Evolutionary conservation across 2,888 invertebrate genomes (phyloP).

Genomic region (Eupithecia exiguata): DNA sequence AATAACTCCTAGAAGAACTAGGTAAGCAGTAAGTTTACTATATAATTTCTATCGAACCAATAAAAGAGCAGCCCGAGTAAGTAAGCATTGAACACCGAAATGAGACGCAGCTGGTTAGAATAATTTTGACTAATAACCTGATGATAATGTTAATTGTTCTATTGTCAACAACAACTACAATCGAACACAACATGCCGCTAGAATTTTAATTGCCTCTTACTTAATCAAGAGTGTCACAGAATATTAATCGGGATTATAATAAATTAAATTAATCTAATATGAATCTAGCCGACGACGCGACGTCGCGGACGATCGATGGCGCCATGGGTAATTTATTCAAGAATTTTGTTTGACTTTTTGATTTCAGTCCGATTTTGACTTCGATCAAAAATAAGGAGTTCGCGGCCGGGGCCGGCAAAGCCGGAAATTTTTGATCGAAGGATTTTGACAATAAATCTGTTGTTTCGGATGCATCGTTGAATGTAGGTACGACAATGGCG

Average conservation of each 20-base stretch:
- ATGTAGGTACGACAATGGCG: background rate
- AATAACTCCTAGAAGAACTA: background rate
- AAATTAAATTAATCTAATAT: background rate
- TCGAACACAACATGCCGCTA: slow-evolving; percentile 40
- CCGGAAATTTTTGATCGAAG: too few species aligned
- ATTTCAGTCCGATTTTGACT: background rate
- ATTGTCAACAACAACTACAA: background rate
- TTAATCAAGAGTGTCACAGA: slow-evolving; percentile 20
- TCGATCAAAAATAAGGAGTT: too few species aligned
- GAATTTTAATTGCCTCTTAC: slow-evolving; percentile 33
- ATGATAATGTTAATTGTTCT: background rate
- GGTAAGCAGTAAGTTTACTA: too few species aligned
- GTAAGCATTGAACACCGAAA: background rate
- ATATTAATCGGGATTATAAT: slow-evolving; percentile 33
- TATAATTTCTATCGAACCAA: background rate
- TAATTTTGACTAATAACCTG: background rate
- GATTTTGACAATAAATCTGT: too few species aligned
- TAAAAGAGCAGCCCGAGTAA: background rate
- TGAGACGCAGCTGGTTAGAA: background rate
- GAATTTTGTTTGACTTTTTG: background rate
- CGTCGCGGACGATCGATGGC: background rate
- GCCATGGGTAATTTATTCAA: slow-evolving; percentile 11
- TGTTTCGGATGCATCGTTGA: background rate
- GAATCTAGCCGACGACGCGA: background rate
- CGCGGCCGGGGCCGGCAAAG: too few species aligned